phyloP scores from a whole-genome alignment of 2,888 invertebrate genomes.

The Chloroclystis v-ata region DNA sequence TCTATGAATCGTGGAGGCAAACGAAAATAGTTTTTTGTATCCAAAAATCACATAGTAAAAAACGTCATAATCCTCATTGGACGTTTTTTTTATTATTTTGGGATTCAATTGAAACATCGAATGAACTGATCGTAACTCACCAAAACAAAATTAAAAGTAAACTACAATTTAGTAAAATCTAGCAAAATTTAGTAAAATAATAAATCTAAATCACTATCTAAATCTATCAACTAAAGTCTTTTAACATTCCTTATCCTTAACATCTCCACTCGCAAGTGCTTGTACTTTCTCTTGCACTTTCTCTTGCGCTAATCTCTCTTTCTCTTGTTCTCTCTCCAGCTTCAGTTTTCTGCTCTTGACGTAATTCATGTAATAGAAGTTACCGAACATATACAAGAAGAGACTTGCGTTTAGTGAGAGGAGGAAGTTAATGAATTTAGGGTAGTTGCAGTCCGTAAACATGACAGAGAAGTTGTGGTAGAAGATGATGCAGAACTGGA shows the following conservation, averaged over 20 bases:
- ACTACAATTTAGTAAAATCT: too few species aligned
- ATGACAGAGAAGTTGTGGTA: conserved; percentile 82
- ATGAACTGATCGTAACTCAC: too few species aligned
- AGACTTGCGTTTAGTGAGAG: conserved; percentile 82
- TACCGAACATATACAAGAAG: conserved; percentile 87
- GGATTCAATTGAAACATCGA: too few species aligned
- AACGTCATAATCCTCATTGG: too few species aligned
- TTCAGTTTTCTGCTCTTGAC: conserved; percentile 45
- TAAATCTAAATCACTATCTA: too few species aligned
- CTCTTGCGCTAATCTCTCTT: not conserved
- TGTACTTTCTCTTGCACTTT: conserved; percentile 17
- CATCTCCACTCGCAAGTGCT: conserved; percentile 41
- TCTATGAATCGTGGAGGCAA: too few species aligned
- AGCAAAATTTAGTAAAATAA: too few species aligned
- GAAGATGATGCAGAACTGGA: conserved; percentile 87
- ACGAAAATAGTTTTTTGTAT: too few species aligned
- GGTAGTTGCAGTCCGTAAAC: conserved; percentile 84
- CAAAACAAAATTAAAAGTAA: too few species aligned
- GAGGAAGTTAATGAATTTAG: conserved; percentile 82
- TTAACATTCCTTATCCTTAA: conserved; percentile 62
- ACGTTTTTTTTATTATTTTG: too few species aligned
- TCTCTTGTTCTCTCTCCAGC: conserved; percentile 4
- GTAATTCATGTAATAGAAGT: conserved; percentile 85
- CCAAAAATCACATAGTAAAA: too few species aligned
- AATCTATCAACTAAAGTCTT: conserved; percentile 25